Base-by-base conservation (phyloP, 2,888 invertebrate species). In the Deroplatys truncata region DNA sequence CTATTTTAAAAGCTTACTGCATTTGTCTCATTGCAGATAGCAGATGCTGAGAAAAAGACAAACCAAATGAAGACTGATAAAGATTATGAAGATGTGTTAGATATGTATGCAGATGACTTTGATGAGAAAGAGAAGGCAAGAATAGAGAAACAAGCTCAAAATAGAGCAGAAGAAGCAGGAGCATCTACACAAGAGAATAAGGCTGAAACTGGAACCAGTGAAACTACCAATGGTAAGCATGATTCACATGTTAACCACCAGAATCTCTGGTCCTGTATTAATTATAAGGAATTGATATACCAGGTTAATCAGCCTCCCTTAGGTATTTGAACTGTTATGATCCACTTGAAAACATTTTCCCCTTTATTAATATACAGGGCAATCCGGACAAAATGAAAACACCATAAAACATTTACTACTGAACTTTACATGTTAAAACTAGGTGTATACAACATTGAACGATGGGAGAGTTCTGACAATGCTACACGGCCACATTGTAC, bases 61-160 rank as follows among this genome's bases (percentile, higher is more conserved):
- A 28, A 10, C 10, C 13, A 82, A 28, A 28, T 13, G 15, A 89
- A 83, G 82, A 86, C 43, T 35, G 84, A 28, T 13, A n/a, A 25
- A 8, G 85, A 72, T 28, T 84, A 84, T 25, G 88, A 87, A n/a
- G 90, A 89, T 89, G 96, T 96, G 91, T 94, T 98, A 82, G 98
- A 99, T 93, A 99, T 99, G 98, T 99, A 98, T 94, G 96, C 98
- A 3, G 98, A 98, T 94, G 97, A 98, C 93, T 98, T 98, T 94
- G 97, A 96, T 93, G 94, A 94, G 90, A 97, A 97, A 93, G 97
- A 97, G 92, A 96, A 97, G 91, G 93, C 94, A 88, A 95, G 94
- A 91, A 92, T 94, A 88, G 92, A 91, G 49, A 84, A 84, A 89
- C 89, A 82, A 35, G 85, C 84, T 43, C 43, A 85, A 56, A 31